phyloP scores from a whole-genome alignment of 2,113 vertebrate genomes.

The Melanostigma gelatinosum region DNA sequence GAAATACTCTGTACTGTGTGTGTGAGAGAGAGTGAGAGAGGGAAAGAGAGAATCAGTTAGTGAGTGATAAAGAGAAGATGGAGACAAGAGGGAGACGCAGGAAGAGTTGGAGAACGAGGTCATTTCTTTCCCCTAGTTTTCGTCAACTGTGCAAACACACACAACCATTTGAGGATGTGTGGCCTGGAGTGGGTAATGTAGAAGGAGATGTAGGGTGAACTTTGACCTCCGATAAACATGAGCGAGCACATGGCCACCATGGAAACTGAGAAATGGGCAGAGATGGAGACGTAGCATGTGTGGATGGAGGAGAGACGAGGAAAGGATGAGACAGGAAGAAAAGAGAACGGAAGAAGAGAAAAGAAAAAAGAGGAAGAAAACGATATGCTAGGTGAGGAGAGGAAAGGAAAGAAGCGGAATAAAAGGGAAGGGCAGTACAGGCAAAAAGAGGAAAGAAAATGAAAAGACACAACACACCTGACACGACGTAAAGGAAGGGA shows the following conservation, averaged over 20 bases:
- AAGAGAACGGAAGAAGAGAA: no score
- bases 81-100: conserved; percentile 25
- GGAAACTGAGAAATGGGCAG: not conserved
- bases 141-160: not conserved
- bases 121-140: not conserved
- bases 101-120: conserved; percentile 19
- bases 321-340: accelerated
- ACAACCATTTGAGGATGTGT: conserved; percentile 5
- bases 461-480: not conserved
- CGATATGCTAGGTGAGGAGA: not conserved
- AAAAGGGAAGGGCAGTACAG: not conserved
- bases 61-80: conserved; percentile 39
- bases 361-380: not conserved
- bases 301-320: not conserved
- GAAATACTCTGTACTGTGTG: conserved; percentile 33
- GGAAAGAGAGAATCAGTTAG: conserved; percentile 23
- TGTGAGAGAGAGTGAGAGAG: not conserved
- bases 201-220: conserved; percentile 6
- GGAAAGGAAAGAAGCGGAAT: not conserved
- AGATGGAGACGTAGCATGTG: not conserved
- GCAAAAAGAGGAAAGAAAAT: not conserved
- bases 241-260: not conserved
- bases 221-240: conserved; percentile 24
- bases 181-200: not conserved
- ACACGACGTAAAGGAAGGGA: conserved; percentile 1